Percentiles rank a stretch among this genome's conserved stretches.
Conservation (phyloP, 2,888 invertebrate genomes). For the Macrosoma leucophasiata region DNA sequence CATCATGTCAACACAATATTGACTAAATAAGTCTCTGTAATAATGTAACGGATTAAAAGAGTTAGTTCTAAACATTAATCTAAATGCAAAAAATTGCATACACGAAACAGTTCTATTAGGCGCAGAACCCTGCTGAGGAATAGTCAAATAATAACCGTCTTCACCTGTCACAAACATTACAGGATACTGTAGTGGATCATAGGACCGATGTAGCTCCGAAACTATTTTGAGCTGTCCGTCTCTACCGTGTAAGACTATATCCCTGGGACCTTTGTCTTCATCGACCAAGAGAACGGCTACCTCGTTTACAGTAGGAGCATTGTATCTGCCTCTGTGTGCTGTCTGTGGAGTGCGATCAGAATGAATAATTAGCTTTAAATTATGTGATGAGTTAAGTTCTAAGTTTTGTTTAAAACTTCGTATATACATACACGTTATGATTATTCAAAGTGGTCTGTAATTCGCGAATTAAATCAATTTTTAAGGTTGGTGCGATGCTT, state of each 20-base stretch:
- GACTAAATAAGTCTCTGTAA: slow-evolving; percentile 21
- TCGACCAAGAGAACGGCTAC: slow-evolving; percentile 20
- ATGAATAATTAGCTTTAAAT: slow-evolving; percentile 27
- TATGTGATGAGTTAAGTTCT: slow-evolving; percentile 21
- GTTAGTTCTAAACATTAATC: slow-evolving; percentile 6
- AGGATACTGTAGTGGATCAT: slow-evolving; percentile 28
- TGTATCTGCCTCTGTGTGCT: slow-evolving; percentile 14
- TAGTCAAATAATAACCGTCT: slow-evolving; percentile 25
- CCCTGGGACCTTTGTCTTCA: slow-evolving; percentile 29
- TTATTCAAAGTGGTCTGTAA: slow-evolving; percentile 14
- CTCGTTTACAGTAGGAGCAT: slow-evolving; percentile 14
- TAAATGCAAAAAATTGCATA: slow-evolving; percentile 23
- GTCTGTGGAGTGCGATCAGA: slow-evolving; percentile 17
- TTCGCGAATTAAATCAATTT: slow-evolving; percentile 21
- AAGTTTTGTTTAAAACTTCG: slow-evolving; percentile 27
- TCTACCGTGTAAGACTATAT: slow-evolving; percentile 25
- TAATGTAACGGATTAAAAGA: slow-evolving; percentile 2
- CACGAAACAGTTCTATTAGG: slow-evolving; percentile 26
- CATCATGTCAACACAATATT: slow-evolving; percentile 26
- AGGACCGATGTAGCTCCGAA: slow-evolving; percentile 20
- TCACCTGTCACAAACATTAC: slow-evolving; percentile 23
- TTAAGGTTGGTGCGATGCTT: slow-evolving; percentile 21
- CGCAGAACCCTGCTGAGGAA: slow-evolving; percentile 19
- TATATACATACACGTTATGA: slow-evolving; percentile 18
- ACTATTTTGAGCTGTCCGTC: slow-evolving; percentile 23